These are phyloP conservation scores for Ectemnius cavifrons DNA, from an alignment of 2,888 invertebrate genomes.

Conservation along the genomic window DNA sequence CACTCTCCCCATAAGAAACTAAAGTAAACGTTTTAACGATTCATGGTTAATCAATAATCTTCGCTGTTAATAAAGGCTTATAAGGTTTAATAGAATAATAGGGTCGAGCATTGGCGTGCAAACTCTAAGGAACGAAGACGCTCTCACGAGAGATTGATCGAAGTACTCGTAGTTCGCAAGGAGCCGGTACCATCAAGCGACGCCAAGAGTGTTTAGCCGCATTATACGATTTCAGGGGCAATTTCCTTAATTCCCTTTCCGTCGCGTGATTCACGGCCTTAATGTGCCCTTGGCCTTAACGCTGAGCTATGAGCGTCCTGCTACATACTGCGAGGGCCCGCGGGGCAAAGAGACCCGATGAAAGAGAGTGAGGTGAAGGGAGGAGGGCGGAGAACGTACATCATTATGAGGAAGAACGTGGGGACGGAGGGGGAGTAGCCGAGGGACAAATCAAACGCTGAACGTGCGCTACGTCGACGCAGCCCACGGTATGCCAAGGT, in stretches of 20 bases:
- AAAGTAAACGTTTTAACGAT: too few species aligned
- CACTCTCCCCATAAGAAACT: too few species aligned
- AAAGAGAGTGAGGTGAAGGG: conserved; percentile 7
- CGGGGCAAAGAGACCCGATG: conserved; percentile 31
- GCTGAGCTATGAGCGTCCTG: conserved; percentile 36
- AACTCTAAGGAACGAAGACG: too few species aligned
- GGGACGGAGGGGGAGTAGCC: conserved; percentile 10
- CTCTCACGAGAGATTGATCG: not conserved
- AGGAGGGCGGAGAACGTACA: conserved; percentile 29
- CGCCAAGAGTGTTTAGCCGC: conserved; percentile 5
- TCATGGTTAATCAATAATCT: too few species aligned
- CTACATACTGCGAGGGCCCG: conserved; percentile 47
- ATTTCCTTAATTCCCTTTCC: conserved; percentile 46
- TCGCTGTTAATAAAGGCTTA: too few species aligned
- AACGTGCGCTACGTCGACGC: conserved; percentile 57
- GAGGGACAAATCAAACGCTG: conserved; percentile 57
- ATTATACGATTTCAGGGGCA: conserved; percentile 31
- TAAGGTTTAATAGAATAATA: too few species aligned
- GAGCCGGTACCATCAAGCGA: not conserved
- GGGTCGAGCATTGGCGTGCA: too few species aligned
- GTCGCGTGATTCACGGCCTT: conserved; percentile 49
- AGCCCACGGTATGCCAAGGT: conserved; percentile 62
- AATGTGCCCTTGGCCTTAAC: conserved; percentile 56
- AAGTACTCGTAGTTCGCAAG: not conserved
- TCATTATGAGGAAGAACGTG: conserved; percentile 36